Evolutionary conservation across 2,888 invertebrate genomes (phyloP).

Genomic region (Nemotelus nigrinus): DNA sequence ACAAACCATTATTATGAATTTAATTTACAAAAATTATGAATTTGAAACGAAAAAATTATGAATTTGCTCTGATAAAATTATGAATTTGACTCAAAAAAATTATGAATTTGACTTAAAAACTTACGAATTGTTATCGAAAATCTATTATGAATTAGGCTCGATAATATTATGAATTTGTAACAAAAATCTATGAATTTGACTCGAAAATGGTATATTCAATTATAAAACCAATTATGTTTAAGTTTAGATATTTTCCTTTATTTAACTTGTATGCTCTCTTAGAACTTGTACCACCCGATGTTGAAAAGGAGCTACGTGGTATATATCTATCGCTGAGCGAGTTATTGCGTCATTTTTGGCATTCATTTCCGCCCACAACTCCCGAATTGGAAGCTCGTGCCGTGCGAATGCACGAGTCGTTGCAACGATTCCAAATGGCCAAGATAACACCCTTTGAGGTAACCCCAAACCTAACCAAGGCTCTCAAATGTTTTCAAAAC

Average conservation of each 20-base stretch:
- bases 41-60: too few species aligned
- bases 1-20: too few species aligned
- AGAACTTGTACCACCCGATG: conserved; percentile 86
- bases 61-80: too few species aligned
- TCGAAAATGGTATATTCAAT: background rate
- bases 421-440: conserved; percentile 87
- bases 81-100: too few species aligned
- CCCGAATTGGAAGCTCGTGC: conserved; percentile 80
- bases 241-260: background rate
- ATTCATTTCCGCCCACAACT: conserved; percentile 86
- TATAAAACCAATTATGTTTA: background rate
- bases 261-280: conserved; percentile 54
- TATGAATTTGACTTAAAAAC: too few species aligned
- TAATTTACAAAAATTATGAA: too few species aligned
- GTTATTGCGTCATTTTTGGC: conserved; percentile 93
- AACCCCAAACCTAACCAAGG: conserved; percentile 50
- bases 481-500: conserved; percentile 19
- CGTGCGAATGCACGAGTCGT: conserved; percentile 87
- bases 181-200: too few species aligned
- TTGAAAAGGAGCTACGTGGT: conserved; percentile 84
- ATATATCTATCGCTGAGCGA: conserved; percentile 89
- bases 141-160: too few species aligned
- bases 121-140: too few species aligned
- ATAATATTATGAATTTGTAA: too few species aligned
- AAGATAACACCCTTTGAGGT: conserved; percentile 89